phyloP scores from a whole-genome alignment of 2,113 vertebrate genomes.

The Pachyramphus minor region DNA sequence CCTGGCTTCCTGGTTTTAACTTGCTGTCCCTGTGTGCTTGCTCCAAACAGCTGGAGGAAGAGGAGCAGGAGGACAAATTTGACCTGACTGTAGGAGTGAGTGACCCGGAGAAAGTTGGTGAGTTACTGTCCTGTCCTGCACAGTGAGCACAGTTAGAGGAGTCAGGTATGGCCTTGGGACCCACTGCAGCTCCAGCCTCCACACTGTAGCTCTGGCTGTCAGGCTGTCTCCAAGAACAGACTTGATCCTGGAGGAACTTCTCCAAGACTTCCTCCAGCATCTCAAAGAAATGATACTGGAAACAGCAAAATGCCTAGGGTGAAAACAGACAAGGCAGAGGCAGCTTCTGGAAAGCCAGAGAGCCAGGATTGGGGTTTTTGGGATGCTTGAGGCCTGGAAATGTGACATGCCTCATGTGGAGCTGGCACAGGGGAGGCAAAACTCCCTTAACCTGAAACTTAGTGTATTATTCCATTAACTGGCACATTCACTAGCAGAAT shows the following conservation, averaged over 20 bases:
- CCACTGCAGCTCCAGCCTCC: not conserved
- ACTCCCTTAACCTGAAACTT: not conserved
- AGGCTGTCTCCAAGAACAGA: not conserved
- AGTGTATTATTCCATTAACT: not conserved
- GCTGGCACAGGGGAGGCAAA: not conserved
- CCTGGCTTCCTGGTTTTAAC: not conserved
- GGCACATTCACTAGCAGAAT: not conserved
- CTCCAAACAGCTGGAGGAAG: conserved; percentile 79
- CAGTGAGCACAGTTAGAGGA: not conserved
- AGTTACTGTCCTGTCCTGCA: not conserved
- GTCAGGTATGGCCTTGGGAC: not conserved
- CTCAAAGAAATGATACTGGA: not conserved
- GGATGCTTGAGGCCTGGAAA: not conserved
- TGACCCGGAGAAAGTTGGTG: conserved; percentile 97
- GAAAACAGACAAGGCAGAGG: not conserved
- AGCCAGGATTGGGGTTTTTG: not conserved
- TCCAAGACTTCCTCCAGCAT: not conserved
- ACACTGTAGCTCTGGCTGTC: not conserved
- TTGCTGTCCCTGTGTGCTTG: not conserved
- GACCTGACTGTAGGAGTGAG: conserved; percentile 88
- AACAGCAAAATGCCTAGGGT: not conserved
- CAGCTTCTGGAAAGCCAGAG: not conserved
- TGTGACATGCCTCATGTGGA: not conserved
- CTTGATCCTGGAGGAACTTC: not conserved
- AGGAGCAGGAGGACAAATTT: conserved; percentile 90